Conservation (phyloP, 2,888 invertebrate genomes). For the Trachelus tabidus region DNA sequence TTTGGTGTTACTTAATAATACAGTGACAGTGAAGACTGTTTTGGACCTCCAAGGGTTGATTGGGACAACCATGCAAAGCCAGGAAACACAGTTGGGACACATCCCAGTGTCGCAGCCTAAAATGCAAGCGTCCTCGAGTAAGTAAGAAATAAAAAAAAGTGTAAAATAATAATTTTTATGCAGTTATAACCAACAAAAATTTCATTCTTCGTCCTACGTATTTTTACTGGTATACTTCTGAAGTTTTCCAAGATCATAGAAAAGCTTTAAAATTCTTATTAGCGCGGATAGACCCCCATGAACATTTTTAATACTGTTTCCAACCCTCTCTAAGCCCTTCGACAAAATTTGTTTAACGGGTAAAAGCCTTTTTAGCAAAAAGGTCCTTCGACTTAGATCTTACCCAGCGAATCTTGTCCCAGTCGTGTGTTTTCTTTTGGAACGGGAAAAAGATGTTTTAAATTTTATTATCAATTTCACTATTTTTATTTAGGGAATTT, state of each 20-base stretch:
- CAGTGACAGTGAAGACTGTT: constrained; percentile 1
- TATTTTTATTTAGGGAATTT: neutral
- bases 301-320: neutral
- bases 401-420: neutral
- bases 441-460: neutral
- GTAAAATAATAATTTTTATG: neutral
- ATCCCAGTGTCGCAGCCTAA: constrained; percentile 45
- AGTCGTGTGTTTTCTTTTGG: neutral
- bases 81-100: constrained; percentile 48
- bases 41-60: neutral
- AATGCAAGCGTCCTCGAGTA: constrained; percentile 59
- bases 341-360: neutral
- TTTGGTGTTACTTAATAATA: neutral
- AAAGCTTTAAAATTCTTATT: neutral
- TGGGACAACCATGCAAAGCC: constrained; percentile 45
- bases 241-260: neutral
- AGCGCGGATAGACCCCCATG: neutral
- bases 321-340: neutral
- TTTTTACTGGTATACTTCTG: neutral
- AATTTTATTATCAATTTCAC: neutral
- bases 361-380: neutral
- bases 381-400: neutral
- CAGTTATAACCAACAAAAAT: neutral
- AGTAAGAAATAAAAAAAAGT: constrained; percentile 30
- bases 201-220: neutral